These are phyloP conservation scores for Phataginus tricuspis DNA, from an alignment of 2,797 vertebrate species.

Conservation along the genomic window DNA sequence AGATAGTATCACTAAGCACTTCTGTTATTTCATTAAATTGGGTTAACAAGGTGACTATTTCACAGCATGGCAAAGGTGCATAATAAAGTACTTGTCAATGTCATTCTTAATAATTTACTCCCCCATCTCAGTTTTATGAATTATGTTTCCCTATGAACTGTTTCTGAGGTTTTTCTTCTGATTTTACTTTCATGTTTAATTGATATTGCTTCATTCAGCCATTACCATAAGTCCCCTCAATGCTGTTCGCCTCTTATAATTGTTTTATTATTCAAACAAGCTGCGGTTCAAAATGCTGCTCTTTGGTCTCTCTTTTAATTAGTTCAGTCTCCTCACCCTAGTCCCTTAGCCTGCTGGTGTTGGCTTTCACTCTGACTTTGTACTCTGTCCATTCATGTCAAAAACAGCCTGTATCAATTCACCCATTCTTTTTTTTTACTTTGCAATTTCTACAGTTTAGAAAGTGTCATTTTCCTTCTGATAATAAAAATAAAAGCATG, in stretches of 20 bases:
- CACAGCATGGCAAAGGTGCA: background rate
- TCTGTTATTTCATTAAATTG: constrained; percentile 43
- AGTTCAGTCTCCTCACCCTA: background rate
- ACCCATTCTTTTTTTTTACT: background rate
- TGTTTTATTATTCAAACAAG: constrained; percentile 19
- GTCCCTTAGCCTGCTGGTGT: background rate
- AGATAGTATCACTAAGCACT: background rate
- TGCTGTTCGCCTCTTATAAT: background rate
- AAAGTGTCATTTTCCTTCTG: background rate
- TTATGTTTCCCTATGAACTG: background rate
- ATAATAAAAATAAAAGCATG: background rate
- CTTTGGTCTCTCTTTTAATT: background rate
- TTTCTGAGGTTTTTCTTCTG: background rate
- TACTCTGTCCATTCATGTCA: background rate
- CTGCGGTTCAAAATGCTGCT: background rate
- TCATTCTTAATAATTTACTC: constrained; percentile 30
- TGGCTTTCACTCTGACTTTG: background rate
- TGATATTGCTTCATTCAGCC: background rate
- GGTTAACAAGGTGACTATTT: background rate
- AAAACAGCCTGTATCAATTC: background rate
- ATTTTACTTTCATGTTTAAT: constrained; percentile 55
- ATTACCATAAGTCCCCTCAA: background rate
- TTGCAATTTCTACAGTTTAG: background rate
- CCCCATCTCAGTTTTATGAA: background rate
- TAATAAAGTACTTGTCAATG: background rate